phyloP scores from a whole-genome alignment of 2,113 vertebrate species.

The Austrofundulus limnaeus region DNA sequence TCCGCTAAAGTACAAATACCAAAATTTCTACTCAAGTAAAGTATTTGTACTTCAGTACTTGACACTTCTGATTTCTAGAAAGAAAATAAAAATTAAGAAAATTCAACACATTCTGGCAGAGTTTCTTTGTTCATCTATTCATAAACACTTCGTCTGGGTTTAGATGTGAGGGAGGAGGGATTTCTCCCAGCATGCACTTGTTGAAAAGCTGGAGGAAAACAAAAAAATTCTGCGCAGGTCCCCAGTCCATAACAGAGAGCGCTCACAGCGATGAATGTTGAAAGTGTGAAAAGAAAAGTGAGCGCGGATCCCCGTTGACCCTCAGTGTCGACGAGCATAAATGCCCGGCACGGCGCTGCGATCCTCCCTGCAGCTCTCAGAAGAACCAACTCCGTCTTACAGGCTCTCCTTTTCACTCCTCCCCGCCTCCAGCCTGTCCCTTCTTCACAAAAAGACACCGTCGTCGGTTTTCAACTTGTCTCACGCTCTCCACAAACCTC shows the following conservation, averaged over 20 bases:
- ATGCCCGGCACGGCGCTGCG: conserved; percentile 67
- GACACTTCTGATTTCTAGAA: too few species aligned
- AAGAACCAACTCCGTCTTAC: conserved; percentile 51
- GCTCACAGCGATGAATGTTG: conserved; percentile 22
- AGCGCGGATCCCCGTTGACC: conserved; percentile 61
- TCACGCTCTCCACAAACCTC: conserved; percentile 40
- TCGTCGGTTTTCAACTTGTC: conserved; percentile 43
- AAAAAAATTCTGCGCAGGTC: conserved; percentile 37
- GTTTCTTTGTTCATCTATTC: conserved; percentile 24
- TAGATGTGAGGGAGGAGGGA: not conserved
- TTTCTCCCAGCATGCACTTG: conserved; percentile 29
- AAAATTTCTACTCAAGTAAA: too few species aligned
- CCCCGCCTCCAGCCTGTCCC: conserved; percentile 36
- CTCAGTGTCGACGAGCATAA: conserved; percentile 55
- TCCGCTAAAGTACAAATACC: too few species aligned
- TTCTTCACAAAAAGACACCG: conserved; percentile 34
- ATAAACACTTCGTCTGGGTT: not conserved
- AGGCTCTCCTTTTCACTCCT: conserved; percentile 61
- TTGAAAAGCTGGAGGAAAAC: conserved; percentile 26
- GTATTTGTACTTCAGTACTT: too few species aligned
- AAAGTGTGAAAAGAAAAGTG: conserved; percentile 59
- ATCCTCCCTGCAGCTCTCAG: conserved; percentile 49
- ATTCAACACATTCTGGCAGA: not conserved
- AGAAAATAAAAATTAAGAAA: not conserved
- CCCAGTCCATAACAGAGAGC: conserved; percentile 34